Base-by-base conservation (phyloP, 2,797 vertebrate species). In the Threskiornis aethiopicus region DNA sequence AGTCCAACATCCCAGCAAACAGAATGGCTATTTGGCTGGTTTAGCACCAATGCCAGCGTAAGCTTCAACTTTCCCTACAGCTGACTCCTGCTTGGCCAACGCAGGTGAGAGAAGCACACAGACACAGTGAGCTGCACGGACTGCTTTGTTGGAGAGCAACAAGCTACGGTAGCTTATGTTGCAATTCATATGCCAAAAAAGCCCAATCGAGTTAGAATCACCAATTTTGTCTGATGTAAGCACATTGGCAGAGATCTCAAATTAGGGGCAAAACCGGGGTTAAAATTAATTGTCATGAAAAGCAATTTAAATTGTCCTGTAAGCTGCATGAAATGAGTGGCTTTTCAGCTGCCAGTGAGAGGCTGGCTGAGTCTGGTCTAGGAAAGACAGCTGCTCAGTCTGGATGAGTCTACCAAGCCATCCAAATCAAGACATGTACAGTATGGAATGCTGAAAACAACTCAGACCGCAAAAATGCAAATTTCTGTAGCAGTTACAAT, bases 341-440 rank as follows among this genome's bases (percentile, higher is more conserved):
- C 39, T 87, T 88, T 88, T 86, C 41, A 72, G 69, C 57, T 72
- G 49, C 66, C 70, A 71, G 31, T 11, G n/a, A 78, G 66, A 71
- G 76, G 58, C 21, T 76, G 84, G n/a, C 52, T 51, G 15, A 75
- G 25, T 46, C n/a, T 65, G 33, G 39, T 78, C 64, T 59, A 67
- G 54, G 31, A 71, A 35, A 93, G 88, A 42, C 66, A 96, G 79
- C 71, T 93, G 87, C 91, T 90, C 65, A 13, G 35, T 61, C 91
- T 83, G 61, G 67, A 71, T 29, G 65, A 91, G 46, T 31, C 80
- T 90, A 33, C 39, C 17, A 8, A 90, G 39, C 46, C 7, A 4
- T 58, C 46, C 77, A 90, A 73, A 82, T 47, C 77, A 69, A 81
- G 85, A 54, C 11, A 42, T 1, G 13, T 51, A 61, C 65, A 14